Base-by-base conservation (phyloP, 2,113 vertebrate genomes). In the Neoarius graeffei region DNA sequence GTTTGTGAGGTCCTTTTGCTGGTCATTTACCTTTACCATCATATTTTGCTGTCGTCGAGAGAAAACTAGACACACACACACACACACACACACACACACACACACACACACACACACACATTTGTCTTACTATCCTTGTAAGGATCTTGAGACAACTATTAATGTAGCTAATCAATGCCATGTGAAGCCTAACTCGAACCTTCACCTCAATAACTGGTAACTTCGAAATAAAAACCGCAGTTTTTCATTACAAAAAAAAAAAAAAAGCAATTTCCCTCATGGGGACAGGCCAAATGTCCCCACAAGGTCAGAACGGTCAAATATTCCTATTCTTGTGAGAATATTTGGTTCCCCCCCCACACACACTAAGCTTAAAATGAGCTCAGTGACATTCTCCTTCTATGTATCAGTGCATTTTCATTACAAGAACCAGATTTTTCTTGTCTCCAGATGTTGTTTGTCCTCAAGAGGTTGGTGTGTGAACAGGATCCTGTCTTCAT, bases 401-500 rank as follows among this genome's bases (percentile, higher is more conserved):
- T 25, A 82, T 62, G 57, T 82, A 62, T 30, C 54, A 27, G 17
- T 81, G 52, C 52, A 27, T 80, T 80, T 80, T 80, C 13, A 56
- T 54, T 56, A 57, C 54, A 80, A 30, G 15, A 80, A 57, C 27
- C 74, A 60, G 80, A 19, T 60, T 81, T 81, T 60, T 23, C 14
- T 57, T 81, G 54, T 81, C 74, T 79, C 74, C 50, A 79, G 50
- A 52, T 79, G 74, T 15, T 79, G 74, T 79, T 79, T 79, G 74
- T 79, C 74, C 74, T 79, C 74, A 25, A 52, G 23, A 77, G 20
- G 9, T 52, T 77, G 74, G 48, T 77, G 74, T 77, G 48, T 77
- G 74, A 77, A 77, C 74, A 77, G 79, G n/a, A 81, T 77, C 10
- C 23, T 77, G 56, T 81, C 79, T 35, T 81, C 77, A 81, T 81